Percentiles rank a stretch among this genome's conserved stretches.
These are phyloP conservation scores for Tortricodes alternella DNA, from an alignment of 2,888 invertebrate species.

Conservation along the genomic window DNA sequence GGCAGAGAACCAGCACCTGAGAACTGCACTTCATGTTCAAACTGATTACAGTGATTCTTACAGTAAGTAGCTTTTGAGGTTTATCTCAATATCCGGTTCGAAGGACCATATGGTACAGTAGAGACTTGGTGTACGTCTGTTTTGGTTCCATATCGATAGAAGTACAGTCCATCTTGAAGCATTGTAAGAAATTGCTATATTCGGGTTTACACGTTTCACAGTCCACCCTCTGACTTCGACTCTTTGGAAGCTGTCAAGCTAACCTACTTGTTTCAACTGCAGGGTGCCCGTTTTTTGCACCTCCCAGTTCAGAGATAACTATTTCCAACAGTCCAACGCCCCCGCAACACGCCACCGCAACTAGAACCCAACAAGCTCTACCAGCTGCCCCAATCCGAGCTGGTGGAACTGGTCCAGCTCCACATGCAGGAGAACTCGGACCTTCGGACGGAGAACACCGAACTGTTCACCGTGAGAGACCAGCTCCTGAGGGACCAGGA, in stretches of 20 bases:
- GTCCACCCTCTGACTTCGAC: too few species aligned
- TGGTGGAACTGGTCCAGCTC: conserved; percentile 91
- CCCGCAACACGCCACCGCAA: conserved; percentile 79
- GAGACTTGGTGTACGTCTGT: neutral
- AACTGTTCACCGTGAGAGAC: conserved; percentile 90
- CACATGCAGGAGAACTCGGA: conserved; percentile 93
- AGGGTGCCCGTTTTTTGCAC: neutral
- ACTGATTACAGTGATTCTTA: conserved; percentile 72
- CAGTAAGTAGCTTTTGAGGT: conserved; percentile 43
- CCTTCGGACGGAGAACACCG: conserved; percentile 91
- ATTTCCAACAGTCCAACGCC: conserved; percentile 48
- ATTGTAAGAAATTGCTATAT: too few species aligned
- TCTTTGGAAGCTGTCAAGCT: too few species aligned
- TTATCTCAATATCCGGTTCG: neutral
- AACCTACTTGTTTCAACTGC: neutral
- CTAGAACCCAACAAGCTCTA: conserved; percentile 88
- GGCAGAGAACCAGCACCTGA: conserved; percentile 93
- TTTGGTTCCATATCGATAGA: neutral
- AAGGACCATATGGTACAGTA: neutral
- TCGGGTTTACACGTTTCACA: too few species aligned
- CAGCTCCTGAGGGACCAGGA: conserved; percentile 94
- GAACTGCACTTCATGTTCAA: conserved; percentile 88
- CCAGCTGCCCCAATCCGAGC: conserved; percentile 89
- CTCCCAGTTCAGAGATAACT: neutral
- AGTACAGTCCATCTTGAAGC: too few species aligned